Percentiles rank a stretch among this genome's conserved stretches.
Conservation (phyloP, 2,888 invertebrate genomes). For the Limnephilus marmoratus region DNA sequence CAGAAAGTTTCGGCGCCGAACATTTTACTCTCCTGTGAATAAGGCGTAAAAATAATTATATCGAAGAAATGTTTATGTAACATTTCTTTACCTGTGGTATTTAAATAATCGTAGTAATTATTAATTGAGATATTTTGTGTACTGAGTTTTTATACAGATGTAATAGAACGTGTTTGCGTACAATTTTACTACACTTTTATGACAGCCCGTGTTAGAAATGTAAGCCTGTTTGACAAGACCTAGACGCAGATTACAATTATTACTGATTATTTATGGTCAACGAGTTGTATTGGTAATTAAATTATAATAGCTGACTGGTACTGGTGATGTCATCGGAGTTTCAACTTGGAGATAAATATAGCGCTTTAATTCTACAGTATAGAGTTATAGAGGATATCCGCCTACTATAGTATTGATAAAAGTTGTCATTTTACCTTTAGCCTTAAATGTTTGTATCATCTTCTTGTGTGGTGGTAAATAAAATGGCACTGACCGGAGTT, state of each 20-base stretch:
- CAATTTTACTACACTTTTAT: not conserved
- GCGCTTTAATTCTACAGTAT: no score
- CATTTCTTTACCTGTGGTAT: not conserved
- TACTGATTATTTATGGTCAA: not conserved
- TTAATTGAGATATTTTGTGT: not conserved
- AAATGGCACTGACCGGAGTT: not conserved
- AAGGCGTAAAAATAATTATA: not conserved
- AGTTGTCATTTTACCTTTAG: not conserved
- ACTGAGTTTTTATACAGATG: not conserved
- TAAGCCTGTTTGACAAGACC: not conserved
- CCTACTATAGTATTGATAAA: not conserved
- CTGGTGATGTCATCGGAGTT: not conserved
- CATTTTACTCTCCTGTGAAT: not conserved
- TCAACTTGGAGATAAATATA: not conserved
- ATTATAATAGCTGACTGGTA: not conserved
- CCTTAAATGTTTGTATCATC: not conserved
- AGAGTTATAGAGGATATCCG: not conserved
- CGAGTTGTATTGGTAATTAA: not conserved
- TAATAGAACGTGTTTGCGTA: not conserved
- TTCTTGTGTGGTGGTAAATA: not conserved
- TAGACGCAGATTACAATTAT: not conserved
- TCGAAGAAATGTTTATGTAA: not conserved
- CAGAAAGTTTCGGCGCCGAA: not conserved
- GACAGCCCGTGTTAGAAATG: not conserved
- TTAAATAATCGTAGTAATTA: not conserved